phyloP scores from a whole-genome alignment of 1,140 invertebrate species.

The Drosophila grimshawi region DNA sequence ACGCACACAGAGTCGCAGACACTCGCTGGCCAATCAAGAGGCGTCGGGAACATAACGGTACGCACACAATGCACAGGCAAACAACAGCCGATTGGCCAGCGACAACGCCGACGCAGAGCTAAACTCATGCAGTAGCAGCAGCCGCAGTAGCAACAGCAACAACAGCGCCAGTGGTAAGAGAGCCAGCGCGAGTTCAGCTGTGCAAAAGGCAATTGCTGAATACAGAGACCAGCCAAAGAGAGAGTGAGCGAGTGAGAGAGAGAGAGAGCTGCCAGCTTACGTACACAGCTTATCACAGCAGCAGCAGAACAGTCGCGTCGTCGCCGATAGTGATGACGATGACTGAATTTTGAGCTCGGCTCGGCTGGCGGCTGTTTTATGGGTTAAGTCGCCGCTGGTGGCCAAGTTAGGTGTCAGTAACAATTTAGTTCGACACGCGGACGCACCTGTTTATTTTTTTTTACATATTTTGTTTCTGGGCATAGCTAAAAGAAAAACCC shows the following conservation, averaged over 20 bases:
- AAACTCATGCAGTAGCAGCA: constrained; percentile 1
- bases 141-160: constrained; percentile 10
- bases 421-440: constrained; percentile 72
- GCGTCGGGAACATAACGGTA: constrained; percentile 25
- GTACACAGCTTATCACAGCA: constrained; percentile 32
- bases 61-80: constrained; percentile 21
- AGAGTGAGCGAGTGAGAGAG: constrained; percentile 4
- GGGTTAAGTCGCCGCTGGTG: constrained; percentile 71
- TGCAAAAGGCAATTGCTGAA: constrained; percentile 38
- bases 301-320: constrained; percentile 13
- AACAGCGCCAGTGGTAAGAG: constrained; percentile 13
- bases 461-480: constrained; percentile 39
- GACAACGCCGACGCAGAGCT: constrained; percentile 33
- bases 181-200: constrained; percentile 10
- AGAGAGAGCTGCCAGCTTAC: background rate
- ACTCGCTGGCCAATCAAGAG: constrained; percentile 24
- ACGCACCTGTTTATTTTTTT: constrained; percentile 63
- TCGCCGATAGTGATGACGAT: constrained; percentile 29
- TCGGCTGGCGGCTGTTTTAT: constrained; percentile 38
- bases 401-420: constrained; percentile 77
- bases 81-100: constrained; percentile 28
- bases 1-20: background rate
- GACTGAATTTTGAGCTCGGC: constrained; percentile 35
- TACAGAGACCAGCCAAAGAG: constrained; percentile 1
- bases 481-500: constrained; percentile 11